Base-by-base conservation (phyloP, 2,888 invertebrate genomes). In the Eueremaeus valkanovi region DNA sequence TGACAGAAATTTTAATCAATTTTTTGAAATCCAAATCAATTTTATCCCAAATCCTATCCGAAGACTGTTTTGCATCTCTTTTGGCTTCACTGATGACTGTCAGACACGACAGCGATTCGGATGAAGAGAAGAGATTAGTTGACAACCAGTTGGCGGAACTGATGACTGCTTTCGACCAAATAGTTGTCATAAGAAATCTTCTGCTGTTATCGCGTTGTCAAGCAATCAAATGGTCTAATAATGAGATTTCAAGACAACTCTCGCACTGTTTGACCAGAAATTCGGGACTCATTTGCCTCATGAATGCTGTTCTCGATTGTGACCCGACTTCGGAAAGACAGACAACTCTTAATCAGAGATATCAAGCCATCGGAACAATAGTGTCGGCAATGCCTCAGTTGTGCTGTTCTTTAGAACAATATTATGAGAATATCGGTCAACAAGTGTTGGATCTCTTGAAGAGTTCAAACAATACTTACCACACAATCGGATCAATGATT, bases 331-430 rank as follows among this genome's bases (percentile, higher is more conserved):
- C 77, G 3, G 45, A 77, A 72, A 31, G 31, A 36, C 45, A 58
- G n/a, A 77, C 77, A 21, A 76, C 73, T 18, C 51, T 66, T 72
- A 58, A 75, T n/a, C 51, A 73, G 24, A 13, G 77, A 40, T 74
- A 45, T 42, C 27, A 27, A 21, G 72, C 70, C 1, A 27, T 77
- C 24, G 40, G 45, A 29, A 31, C 31, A 6, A 74, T 77, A 9
- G 61, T 77, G 21, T 42, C 72, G 16, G 33, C 36, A 3, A 36
- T 74, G 18, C 75, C 77, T 9, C 24, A 24, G 2, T 18, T 73
- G 13, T 77, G 72, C 40, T 49, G 73, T 63, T 21, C 68, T 13
- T 55, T 36, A 24, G 18, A n/a, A 13, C 31, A 63, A 33, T 66
- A 66, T 66, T 66, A 66, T n/a, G n/a, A 66, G n/a, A n/a, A n/a